These are phyloP conservation scores for Panzeria rudis DNA, from an alignment of 2,888 invertebrate genomes.

Conservation along the genomic window DNA sequence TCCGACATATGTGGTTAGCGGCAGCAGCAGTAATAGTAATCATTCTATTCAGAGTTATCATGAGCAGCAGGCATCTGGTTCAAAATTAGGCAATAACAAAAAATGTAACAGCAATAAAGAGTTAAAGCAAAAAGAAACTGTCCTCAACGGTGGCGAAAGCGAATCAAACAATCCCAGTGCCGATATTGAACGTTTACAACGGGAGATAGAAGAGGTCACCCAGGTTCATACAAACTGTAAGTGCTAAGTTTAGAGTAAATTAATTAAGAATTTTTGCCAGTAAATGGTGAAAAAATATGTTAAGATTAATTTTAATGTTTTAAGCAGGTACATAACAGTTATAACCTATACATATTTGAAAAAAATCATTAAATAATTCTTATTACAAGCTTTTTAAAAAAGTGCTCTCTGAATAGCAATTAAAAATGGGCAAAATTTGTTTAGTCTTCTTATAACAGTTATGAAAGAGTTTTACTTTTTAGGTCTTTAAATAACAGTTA, in stretches of 20 bases:
- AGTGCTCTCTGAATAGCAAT: too few relatives aligned
- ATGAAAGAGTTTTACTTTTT: too few relatives aligned
- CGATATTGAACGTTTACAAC: slow-evolving; percentile 76
- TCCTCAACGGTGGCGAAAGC: slow-evolving; percentile 70
- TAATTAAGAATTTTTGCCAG: background rate
- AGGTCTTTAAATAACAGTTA: too few relatives aligned
- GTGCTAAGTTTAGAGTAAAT: slow-evolving; percentile 51
- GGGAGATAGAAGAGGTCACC: slow-evolving; percentile 79
- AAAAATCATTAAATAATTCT: too few relatives aligned
- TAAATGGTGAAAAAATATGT: too few relatives aligned
- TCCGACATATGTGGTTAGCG: slow-evolving; percentile 73
- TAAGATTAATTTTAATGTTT: too few relatives aligned
- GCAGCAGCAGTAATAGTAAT: slow-evolving; percentile 73
- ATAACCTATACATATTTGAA: too few relatives aligned
- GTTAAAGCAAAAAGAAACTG: slow-evolving; percentile 60
- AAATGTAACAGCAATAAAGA: slow-evolving; percentile 68
- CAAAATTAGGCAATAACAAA: slow-evolving; percentile 66
- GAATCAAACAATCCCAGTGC: slow-evolving; percentile 64
- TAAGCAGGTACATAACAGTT: too few relatives aligned
- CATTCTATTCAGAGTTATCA: slow-evolving; percentile 63
- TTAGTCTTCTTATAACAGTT: too few relatives aligned
- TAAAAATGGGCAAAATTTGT: too few relatives aligned
- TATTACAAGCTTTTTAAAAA: too few relatives aligned
- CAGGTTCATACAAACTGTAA: slow-evolving; percentile 77
- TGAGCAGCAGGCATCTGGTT: slow-evolving; percentile 73